A percentile compares a stretch with the other conserved stretches of the same genome.
Evolutionary conservation across 2,797 vertebrate genomes (phyloP).

Genomic region (Lutra lutra): DNA sequence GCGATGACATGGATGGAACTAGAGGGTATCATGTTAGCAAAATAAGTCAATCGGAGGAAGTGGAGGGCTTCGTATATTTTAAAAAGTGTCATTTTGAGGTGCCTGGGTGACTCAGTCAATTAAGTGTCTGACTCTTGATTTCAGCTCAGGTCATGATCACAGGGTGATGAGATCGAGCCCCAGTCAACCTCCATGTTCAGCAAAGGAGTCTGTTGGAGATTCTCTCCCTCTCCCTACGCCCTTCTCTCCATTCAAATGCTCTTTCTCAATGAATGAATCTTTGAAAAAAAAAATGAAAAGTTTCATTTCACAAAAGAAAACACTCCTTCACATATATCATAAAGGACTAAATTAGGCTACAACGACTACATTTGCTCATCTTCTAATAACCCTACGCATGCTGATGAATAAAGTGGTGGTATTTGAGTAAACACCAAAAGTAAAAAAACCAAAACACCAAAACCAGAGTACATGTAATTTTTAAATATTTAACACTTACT

Average conservation of each 20-base stretch:
- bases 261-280: not conserved
- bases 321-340: not conserved
- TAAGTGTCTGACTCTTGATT: not conserved
- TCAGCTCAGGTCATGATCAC: not conserved
- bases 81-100: not conserved
- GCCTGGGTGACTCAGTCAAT: not conserved
- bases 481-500: not conserved
- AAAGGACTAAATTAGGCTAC: not conserved
- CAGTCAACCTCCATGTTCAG: not conserved
- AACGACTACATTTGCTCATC: not conserved
- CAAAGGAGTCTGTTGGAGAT: not conserved
- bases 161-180: not conserved
- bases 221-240: not conserved
- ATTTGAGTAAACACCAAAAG: not conserved
- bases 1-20: too few species aligned
- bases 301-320: constrained; percentile 22
- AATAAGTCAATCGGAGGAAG: too few species aligned
- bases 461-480: not conserved
- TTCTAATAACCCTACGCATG: not conserved
- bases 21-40: too few species aligned
- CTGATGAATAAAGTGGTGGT: not conserved
- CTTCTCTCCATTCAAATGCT: not conserved
- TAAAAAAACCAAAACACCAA: not conserved
- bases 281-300: not conserved
- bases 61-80: not conserved